These are phyloP conservation scores for Hydractinia echinata DNA, from an alignment of 30 jellyfish, hydroid and myxozoan species.

Conservation along the genomic window DNA sequence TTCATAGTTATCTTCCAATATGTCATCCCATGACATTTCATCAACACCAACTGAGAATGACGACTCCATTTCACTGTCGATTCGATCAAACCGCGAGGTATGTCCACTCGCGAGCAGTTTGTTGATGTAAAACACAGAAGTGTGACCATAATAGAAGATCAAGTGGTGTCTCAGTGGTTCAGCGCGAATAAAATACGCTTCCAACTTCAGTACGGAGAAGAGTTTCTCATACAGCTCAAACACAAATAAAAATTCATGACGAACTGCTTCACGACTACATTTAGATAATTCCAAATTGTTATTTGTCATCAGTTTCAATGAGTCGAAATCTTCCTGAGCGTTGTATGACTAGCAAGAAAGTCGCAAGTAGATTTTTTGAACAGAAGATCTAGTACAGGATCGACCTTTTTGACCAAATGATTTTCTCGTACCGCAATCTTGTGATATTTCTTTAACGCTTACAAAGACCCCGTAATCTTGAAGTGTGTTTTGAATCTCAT, in stretches of 20 bases:
- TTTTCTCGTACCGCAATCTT: slow-evolving; percentile 3
- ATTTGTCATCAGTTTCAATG: neutral
- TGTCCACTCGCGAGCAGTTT: slow-evolving; percentile 30
- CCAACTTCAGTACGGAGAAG: slow-evolving; percentile 19
- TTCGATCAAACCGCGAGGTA: neutral
- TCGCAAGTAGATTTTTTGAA: neutral
- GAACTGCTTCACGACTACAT: slow-evolving; percentile 1
- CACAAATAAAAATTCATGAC: slow-evolving; percentile 13
- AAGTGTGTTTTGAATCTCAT: slow-evolving; percentile 22
- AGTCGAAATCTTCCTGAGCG: slow-evolving; percentile 11
- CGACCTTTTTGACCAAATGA: neutral
- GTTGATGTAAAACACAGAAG: slow-evolving; percentile 37
- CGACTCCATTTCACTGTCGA: slow-evolving; percentile 12
- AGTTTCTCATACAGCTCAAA: slow-evolving; percentile 29
- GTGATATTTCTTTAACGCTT: slow-evolving; percentile 9
- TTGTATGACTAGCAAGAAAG: slow-evolving; percentile 37
- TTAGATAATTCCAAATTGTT: slow-evolving; percentile 17
- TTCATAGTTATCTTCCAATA: slow-evolving; percentile 27
- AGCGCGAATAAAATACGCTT: slow-evolving; percentile 33
- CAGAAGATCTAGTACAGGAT: neutral
- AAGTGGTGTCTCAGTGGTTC: slow-evolving; percentile 35
- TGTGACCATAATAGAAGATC: slow-evolving; percentile 38
- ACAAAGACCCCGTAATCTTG: slow-evolving; percentile 37
- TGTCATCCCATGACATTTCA: slow-evolving; percentile 42
- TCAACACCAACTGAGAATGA: slow-evolving; percentile 33